Base-by-base conservation (phyloP, 2,113 vertebrate genomes). In the Tenrec ecaudatus region DNA sequence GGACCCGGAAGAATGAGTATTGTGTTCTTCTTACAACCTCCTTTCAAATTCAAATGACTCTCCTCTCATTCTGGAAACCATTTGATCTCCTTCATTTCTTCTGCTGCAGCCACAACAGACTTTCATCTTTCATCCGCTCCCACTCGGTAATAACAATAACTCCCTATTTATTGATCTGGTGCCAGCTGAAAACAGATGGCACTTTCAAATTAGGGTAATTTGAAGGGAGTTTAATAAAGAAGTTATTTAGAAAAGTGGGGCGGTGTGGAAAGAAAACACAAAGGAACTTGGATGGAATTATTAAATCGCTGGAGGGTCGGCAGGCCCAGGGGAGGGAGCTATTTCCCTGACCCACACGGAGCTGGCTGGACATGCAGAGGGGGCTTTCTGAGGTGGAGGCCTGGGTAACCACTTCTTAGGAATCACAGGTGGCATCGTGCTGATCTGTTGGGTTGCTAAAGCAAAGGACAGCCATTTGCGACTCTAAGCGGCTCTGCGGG, bases 201-300 rank as follows among this genome's bases (percentile, higher is more conserved):
- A 75, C 11, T 91, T 94, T 53, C 36, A 86, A 78, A 87, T 91
- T 84, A 92, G 33, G 71, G 68, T 81, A 79, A 91, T 62, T 82
- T 89, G 73, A 85, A 20, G 25, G 78, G 29, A 82, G 22, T 47
- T 88, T 92, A 94, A 78, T 89, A 89, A 85, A 91, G n/a, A 47
- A 23, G 3, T 23, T 62, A 69, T 68, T 94, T 91, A 89, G 2
- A 75, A 33, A 75, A 31, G 15, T 38, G n/a, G 57, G 31, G 16
- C 2, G 12, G 9, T 27, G 9, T 10, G 33, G 40, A 31, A 11
- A 16, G 20, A 86, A 90, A 75, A 31, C 29, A 29, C 5, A 53
- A n/a, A 38, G 43, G 36, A 88, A 62, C 62, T 1, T 40, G 3
- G 36, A 6, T 64, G 3, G 17, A 82, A 12, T 1, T 9, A 66